phyloP scores from a whole-genome alignment of 2,888 invertebrate genomes.

The Tenthredo amoena region DNA sequence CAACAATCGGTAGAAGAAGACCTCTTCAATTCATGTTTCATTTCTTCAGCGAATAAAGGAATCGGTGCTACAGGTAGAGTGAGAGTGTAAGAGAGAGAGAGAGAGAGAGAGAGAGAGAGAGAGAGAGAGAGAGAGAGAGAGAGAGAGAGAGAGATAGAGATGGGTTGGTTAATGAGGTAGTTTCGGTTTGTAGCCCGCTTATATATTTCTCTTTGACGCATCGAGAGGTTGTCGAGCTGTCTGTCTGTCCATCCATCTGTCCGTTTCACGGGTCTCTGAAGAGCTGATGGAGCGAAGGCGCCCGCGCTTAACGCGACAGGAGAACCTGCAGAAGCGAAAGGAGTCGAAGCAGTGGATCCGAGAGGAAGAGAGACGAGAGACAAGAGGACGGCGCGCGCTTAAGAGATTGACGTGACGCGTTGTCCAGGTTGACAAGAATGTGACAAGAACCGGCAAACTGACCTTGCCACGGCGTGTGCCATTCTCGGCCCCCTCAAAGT shows the following conservation, averaged over 20 bases:
- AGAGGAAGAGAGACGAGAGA: constrained; percentile 55
- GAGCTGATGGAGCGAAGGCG: constrained; percentile 51
- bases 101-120: background rate
- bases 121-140: no score
- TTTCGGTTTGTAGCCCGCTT: constrained; percentile 69
- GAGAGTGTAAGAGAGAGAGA: background rate
- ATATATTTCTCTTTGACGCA: constrained; percentile 78
- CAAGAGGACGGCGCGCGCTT: constrained; percentile 64
- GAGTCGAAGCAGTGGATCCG: constrained; percentile 52
- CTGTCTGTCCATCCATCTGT: constrained; percentile 69
- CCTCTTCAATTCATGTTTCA: background rate
- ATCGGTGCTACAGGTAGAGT: background rate
- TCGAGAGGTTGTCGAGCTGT: constrained; percentile 73
- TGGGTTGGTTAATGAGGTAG: constrained; percentile 74
- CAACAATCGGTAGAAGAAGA: background rate
- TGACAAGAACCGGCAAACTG: constrained; percentile 74
- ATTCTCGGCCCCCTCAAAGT: background rate
- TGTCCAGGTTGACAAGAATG: constrained; percentile 77
- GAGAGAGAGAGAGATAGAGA: background rate
- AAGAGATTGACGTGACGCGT: constrained; percentile 77
- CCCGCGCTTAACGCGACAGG: constrained; percentile 33
- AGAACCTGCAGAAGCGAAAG: constrained; percentile 48
- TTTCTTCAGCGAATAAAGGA: background rate
- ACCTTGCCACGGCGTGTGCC: constrained; percentile 64
- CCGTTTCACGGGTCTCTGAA: constrained; percentile 53